Base-by-base conservation (phyloP, 2,113 vertebrate genomes). In the Brachyistius frenatus region DNA sequence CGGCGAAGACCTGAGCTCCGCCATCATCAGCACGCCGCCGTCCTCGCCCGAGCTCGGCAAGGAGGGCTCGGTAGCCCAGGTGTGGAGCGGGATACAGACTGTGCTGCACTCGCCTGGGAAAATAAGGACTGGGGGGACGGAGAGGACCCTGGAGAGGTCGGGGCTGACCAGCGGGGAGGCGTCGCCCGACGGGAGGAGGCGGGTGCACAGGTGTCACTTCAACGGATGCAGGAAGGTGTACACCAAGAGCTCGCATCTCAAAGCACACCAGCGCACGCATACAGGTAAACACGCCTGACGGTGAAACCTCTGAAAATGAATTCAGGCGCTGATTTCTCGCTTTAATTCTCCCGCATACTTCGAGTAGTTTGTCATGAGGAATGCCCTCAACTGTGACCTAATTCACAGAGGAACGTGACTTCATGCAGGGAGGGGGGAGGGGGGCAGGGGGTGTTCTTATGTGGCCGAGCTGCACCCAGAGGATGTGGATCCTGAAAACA, bases 171-270 rank as follows among this genome's bases (percentile, higher is more conserved):
- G 93, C 3, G 95, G 95, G 10, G 98, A 98, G 66, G 92, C 94
- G 23, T 98, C 97, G 0, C 96, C 97, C 0, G 98, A 99, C 35
- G 96, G 97, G 71, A 94, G 96, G 91, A 96, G 95, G 87, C 94
- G 97, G 30, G 95, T 98, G 36, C 98, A 99, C 89, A 93, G 97
- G 83, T 99, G 98, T 94, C 95, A 96, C 35, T 99, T 99, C 94
- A 99, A 97, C 1, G 98, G 97, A 8, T 99, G 98, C 96, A 95
- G 96, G 88, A 99, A 99, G 95, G 97, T 99, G 94, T 99, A 99
- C 95, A 99, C 98, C 94, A 99, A 99, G 96, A 99, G 98, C 90
- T 99, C 98, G 50, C 98, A 99, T 91, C 95, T 99, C 88, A 99
- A 99, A 96, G 98, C 98, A 93, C 98, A 99, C 93, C 98, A 99